A percentile compares a stretch with the other conserved stretches of the same genome.
phyloP scores from a whole-genome alignment of 2,888 invertebrate species.

The Sympetrum striolatum region DNA sequence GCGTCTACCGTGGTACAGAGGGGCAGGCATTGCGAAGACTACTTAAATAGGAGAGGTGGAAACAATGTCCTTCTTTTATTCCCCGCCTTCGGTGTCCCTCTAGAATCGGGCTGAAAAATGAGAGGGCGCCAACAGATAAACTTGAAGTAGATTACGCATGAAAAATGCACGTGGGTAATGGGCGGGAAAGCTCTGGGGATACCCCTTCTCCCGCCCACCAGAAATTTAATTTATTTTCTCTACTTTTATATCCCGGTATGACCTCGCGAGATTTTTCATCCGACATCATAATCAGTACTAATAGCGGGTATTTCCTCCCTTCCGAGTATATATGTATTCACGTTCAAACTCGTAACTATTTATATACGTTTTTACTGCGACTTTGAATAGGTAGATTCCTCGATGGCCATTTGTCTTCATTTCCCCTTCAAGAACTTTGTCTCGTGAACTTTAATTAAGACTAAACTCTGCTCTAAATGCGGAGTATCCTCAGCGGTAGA shows the following conservation, averaged over 20 bases:
- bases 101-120: slow-evolving; percentile 22
- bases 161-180: slow-evolving; percentile 40
- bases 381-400: neutral
- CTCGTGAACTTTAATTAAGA: slow-evolving; percentile 24
- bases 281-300: slow-evolving; percentile 23
- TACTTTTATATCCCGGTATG: neutral
- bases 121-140: slow-evolving; percentile 6
- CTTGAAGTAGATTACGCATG: slow-evolving; percentile 41
- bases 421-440: neutral
- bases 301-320: neutral
- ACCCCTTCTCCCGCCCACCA: neutral
- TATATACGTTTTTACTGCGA: no score
- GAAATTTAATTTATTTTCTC: neutral
- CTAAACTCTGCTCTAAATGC: neutral
- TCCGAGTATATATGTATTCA: neutral
- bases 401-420: slow-evolving; percentile 21
- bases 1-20: neutral
- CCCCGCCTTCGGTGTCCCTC: neutral
- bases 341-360: no score
- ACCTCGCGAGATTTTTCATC: slow-evolving; percentile 30
- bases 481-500: neutral
- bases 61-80: neutral
- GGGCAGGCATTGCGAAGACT: neutral
- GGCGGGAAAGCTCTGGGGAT: slow-evolving; percentile 35
- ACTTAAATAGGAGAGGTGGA: neutral